Percentiles rank a stretch among this genome's conserved stretches.
These are phyloP conservation scores for Oncopeltus fasciatus DNA, from an alignment of 1,140 invertebrate species.

Conservation along the genomic window DNA sequence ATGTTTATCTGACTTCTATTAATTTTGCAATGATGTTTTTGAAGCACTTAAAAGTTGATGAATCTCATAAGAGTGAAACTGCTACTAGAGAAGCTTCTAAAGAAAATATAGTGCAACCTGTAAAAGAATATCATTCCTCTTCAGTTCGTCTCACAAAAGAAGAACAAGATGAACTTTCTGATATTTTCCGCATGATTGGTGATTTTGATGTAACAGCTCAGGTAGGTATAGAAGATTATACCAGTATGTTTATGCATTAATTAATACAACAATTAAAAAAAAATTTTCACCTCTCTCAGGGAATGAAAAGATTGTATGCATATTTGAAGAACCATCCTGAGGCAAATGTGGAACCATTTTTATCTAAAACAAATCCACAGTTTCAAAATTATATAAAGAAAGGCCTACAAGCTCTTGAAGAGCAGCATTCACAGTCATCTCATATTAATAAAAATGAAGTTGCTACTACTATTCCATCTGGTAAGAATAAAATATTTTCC, in stretches of 20 bases:
- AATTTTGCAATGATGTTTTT: slow-evolving; percentile 2
- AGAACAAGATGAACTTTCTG: slow-evolving; percentile 68
- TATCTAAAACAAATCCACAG: slow-evolving; percentile 75
- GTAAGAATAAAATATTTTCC: no score
- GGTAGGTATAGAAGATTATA: slow-evolving; percentile 30
- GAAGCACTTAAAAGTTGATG: slow-evolving; percentile 18
- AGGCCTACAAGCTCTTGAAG: slow-evolving; percentile 66
- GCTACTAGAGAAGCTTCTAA: background rate
- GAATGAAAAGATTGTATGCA: slow-evolving; percentile 73
- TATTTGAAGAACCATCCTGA: slow-evolving; percentile 81
- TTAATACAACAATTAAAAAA: background rate
- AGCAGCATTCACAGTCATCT: background rate
- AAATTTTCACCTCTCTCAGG: slow-evolving; percentile 39
- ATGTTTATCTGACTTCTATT: background rate
- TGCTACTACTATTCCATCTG: no score
- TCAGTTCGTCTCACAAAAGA: slow-evolving; percentile 43
- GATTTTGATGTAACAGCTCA: slow-evolving; percentile 76
- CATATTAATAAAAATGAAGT: background rate
- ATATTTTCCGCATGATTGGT: slow-evolving; percentile 86
- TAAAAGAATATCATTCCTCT: no score
- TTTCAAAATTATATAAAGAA: slow-evolving; percentile 86
- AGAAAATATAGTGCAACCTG: background rate
- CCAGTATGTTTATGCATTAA: background rate
- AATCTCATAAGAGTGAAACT: background rate
- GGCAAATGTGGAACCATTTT: slow-evolving; percentile 78